Conservation (phyloP, 1,140 invertebrate genomes). For the Zaprionus lachaisei region DNA sequence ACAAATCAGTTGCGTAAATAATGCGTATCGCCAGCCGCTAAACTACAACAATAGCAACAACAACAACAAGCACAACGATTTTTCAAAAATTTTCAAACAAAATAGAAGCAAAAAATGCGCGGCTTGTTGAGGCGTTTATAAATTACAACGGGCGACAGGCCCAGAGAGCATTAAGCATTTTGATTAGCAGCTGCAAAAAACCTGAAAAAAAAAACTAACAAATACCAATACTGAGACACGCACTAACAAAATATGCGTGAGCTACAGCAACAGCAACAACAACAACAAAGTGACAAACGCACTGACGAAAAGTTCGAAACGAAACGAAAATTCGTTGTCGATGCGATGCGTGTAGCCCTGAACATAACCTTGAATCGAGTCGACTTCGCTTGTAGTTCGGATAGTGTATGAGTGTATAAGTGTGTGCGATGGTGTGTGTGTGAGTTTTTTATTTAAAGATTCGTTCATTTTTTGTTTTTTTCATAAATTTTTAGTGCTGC, state of each 20-base stretch:
- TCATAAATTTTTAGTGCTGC: conserved; percentile 52
- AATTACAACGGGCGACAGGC: conserved; percentile 66
- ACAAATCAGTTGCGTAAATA: conserved; percentile 83
- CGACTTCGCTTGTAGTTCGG: conserved; percentile 49
- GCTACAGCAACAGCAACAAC: conserved; percentile 14
- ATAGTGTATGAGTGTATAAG: background rate
- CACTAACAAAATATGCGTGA: conserved; percentile 58
- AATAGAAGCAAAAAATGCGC: conserved; percentile 17
- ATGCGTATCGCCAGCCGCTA: conserved; percentile 62
- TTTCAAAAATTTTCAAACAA: conserved; percentile 19
- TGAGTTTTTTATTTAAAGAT: conserved; percentile 78
- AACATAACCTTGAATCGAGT: conserved; percentile 81
- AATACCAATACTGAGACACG: conserved; percentile 22
- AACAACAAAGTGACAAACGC: conserved; percentile 64
- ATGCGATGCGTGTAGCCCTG: conserved; percentile 81
- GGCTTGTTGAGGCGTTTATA: conserved; percentile 69
- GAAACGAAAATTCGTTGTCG: conserved; percentile 71
- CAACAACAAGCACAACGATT: conserved; percentile 12
- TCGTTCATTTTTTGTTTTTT: conserved; percentile 72
- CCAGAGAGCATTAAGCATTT: conserved; percentile 71
- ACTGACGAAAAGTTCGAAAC: conserved; percentile 57
- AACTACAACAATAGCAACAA: background rate
- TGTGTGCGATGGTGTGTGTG: conserved; percentile 20
- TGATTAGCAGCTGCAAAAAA: conserved; percentile 78
- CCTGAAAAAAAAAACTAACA: conserved; percentile 31